These are phyloP conservation scores for Meteorus colon DNA, from an alignment of 2,888 invertebrate genomes.

Conservation along the genomic window DNA sequence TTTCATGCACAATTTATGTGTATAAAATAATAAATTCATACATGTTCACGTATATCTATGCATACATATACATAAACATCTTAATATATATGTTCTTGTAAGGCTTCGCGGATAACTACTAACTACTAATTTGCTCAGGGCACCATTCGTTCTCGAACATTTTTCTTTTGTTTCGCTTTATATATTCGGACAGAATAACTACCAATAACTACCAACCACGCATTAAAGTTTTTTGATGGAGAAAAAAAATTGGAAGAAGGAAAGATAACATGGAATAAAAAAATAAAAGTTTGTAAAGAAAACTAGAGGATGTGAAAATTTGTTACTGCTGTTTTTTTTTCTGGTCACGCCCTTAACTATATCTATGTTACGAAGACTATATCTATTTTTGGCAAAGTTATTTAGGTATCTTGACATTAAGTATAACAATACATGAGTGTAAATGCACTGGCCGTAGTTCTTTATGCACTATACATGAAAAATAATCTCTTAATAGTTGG, in stretches of 20 bases:
- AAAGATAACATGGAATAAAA: conserved; percentile 47
- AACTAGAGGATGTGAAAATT: conserved; percentile 52
- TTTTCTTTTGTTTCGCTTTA: conserved; percentile 27
- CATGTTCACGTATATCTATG: conserved; percentile 44
- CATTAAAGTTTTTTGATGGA: conserved; percentile 39
- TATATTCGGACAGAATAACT: conserved; percentile 37
- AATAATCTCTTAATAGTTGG: conserved; percentile 30
- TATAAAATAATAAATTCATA: conserved; percentile 53
- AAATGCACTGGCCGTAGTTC: conserved; percentile 72
- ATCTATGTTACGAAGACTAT: conserved; percentile 73
- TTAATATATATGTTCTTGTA: conserved; percentile 57
- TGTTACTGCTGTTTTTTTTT: conserved; percentile 46
- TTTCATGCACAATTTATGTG: conserved; percentile 45
- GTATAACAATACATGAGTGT: conserved; percentile 68
- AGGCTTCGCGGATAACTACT: conserved; percentile 69
- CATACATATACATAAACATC: conserved; percentile 50
- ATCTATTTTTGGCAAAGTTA: conserved; percentile 74
- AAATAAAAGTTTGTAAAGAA: conserved; percentile 46
- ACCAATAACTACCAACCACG: conserved; percentile 41
- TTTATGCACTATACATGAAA: conserved; percentile 32
- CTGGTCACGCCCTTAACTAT: conserved; percentile 70
- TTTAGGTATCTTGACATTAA: conserved; percentile 71
- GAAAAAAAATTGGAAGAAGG: conserved; percentile 46
- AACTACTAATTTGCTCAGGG: conserved; percentile 58
- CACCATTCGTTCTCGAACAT: conserved; percentile 34